A percentile compares a stretch with the other conserved stretches of the same genome.
These are phyloP conservation scores for Aphelocoma californica DNA, from an alignment of 2,797 vertebrate genomes.

Conservation along the genomic window DNA sequence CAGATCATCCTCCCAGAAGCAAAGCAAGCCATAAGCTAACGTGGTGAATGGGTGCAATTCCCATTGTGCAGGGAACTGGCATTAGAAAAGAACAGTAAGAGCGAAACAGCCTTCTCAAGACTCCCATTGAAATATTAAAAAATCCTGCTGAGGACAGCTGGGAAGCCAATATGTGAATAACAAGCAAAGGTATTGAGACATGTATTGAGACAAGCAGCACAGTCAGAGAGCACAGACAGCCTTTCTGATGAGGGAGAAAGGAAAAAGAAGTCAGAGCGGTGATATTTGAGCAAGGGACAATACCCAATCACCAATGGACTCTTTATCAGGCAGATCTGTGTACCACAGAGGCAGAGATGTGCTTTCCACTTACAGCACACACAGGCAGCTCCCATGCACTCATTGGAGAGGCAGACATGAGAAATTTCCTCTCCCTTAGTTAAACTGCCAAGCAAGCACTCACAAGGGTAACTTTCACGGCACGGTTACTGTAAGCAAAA, in stretches of 20 bases:
- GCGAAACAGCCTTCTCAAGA: accelerated
- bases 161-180: not conserved
- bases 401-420: not conserved
- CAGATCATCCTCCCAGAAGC: not conserved
- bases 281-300: not conserved
- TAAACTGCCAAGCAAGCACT: not conserved
- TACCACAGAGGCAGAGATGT: not conserved
- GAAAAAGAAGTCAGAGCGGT: not conserved
- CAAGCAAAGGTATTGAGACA: not conserved
- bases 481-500: not conserved
- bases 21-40: not conserved
- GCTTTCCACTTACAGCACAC: not conserved
- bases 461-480: not conserved
- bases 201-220: not conserved
- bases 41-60: not conserved
- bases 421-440: not conserved
- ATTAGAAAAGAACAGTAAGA: not conserved
- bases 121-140: not conserved
- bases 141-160: not conserved
- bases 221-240: not conserved
- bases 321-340: not conserved
- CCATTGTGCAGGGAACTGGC: accelerated
- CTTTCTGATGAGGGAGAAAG: not conserved
- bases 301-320: not conserved
- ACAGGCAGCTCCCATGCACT: not conserved